Evolutionary conservation across 2,113 vertebrate species (phyloP), one percentile per base, ranked within the genome.

Genomic region (Apodemus speciosus): DNA sequence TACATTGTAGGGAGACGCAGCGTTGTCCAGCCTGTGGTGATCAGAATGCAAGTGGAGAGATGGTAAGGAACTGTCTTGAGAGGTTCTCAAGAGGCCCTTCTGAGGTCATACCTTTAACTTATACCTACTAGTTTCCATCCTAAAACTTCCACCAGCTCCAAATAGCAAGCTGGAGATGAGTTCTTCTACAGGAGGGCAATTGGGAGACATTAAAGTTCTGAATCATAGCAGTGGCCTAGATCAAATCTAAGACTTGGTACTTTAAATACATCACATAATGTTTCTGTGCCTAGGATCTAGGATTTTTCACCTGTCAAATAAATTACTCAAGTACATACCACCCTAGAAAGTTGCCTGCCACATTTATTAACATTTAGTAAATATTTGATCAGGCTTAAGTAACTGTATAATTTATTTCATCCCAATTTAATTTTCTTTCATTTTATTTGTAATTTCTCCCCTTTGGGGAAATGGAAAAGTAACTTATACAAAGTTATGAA

Each of bases 401-500:
- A 60, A 83, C 86, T 90, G 25, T 6, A 49, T 85, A 86, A 77
- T 23, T 88, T 77, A 73, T 88, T 95, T 96, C 64, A 46, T 84
- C 77, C 23, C 16, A 79, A 18, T 64, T 93, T 73, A 81, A 16
- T 95, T 32, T 85, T 90, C 60, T 86, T 92, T 94, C 2, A 5
- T 38, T 85, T 89, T 16, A 85, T 94, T 66, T 90, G 64, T 92
- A 62, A 88, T 62, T 60, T 92, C 88, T 85, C 30, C 4, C 23
- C 92, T 90, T 35, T 49, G 86, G 56, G 62, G 95, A 40, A 90
- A 40, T 88, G 21, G 32, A 94, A 94, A 93, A 15, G 43, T 90
- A 92, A 89, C 87, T 89, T 91, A 56, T 4, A 56, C 53, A 95
- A 95, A 27, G 23, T 90, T 92, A 73, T 92, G 53, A 94, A 79